A percentile compares a stretch with the other conserved stretches of the same genome.
phyloP scores from a whole-genome alignment of 2,888 invertebrate genomes.

The Tetrapedia diversipes region DNA sequence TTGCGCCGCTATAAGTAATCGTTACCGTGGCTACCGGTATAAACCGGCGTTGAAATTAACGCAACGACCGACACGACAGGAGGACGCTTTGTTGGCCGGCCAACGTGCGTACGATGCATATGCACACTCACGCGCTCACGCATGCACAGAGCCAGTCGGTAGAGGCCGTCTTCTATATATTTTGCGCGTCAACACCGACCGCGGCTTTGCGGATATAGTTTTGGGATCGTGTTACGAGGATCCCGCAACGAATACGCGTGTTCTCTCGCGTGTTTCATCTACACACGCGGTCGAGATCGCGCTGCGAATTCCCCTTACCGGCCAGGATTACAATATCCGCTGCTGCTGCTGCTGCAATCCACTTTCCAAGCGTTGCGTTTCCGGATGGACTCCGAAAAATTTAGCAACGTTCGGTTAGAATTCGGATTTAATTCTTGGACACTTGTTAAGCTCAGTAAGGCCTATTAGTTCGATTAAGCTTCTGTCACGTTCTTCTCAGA shows the following conservation, averaged over 20 bases:
- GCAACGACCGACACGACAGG: conserved; percentile 41
- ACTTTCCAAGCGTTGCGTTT: background rate
- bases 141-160: conserved; percentile 5
- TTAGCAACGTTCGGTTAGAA: background rate
- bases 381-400: background rate
- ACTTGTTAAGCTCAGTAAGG: too few relatives aligned
- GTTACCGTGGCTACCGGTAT: conserved; percentile 67
- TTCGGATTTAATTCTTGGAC: too few relatives aligned
- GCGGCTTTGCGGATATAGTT: conserved; percentile 60
- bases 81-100: conserved; percentile 42
- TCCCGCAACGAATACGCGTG: conserved; percentile 58
- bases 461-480: too few relatives aligned
- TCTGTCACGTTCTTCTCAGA: too few relatives aligned
- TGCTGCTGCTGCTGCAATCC: conserved; percentile 33
- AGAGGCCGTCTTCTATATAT: conserved; percentile 34
- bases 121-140: conserved; percentile 5
- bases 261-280: conserved; percentile 36
- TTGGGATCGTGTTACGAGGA: conserved; percentile 63
- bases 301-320: conserved; percentile 12
- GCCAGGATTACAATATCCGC: conserved; percentile 55
- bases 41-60: conserved; percentile 71
- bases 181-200: conserved; percentile 65
- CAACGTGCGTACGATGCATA: conserved; percentile 11
- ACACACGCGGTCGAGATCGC: conserved; percentile 13
- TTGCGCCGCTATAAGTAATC: conserved; percentile 63